A percentile compares a stretch with the other conserved stretches of the same genome.
Conservation (phyloP, 2,888 invertebrate species). For the Rhodophaea formosa region DNA sequence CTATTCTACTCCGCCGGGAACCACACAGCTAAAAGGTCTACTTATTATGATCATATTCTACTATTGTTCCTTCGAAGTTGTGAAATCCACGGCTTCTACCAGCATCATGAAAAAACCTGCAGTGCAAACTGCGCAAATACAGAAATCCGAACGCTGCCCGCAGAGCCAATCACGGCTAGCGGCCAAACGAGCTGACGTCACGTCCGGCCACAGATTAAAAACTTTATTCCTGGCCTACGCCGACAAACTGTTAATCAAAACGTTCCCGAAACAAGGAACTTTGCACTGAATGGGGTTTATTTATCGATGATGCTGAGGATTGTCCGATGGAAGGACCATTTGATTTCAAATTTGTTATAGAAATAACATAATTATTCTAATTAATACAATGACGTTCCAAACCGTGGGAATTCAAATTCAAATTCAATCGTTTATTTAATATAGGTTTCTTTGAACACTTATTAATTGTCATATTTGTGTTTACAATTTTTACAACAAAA, state of each 20-base stretch:
- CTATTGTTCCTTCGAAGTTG: too few species aligned
- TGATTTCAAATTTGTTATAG: not conserved
- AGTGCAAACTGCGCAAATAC: not conserved
- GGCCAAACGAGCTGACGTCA: conserved; percentile 10
- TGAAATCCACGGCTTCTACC: too few species aligned
- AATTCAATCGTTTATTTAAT: too few species aligned
- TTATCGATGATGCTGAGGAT: not conserved
- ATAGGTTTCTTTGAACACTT: too few species aligned
- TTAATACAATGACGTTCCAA: too few species aligned
- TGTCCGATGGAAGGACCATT: too few species aligned
- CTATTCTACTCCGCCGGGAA: too few species aligned
- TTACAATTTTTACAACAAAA: too few species aligned
- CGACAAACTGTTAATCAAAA: conserved; percentile 36
- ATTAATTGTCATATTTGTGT: too few species aligned
- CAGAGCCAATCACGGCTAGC: conserved; percentile 3
- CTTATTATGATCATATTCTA: too few species aligned
- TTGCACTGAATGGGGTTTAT: not conserved
- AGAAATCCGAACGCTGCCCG: not conserved
- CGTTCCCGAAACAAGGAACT: conserved; percentile 1
- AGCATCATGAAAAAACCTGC: not conserved
- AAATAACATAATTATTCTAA: not conserved
- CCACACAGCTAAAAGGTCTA: too few species aligned
- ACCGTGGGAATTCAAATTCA: too few species aligned
- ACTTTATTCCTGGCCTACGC: conserved; percentile 31
- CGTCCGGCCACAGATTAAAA: conserved; percentile 35